These are phyloP conservation scores for Coleophora deauratella DNA, from an alignment of 2,888 invertebrate genomes.

Conservation along the genomic window DNA sequence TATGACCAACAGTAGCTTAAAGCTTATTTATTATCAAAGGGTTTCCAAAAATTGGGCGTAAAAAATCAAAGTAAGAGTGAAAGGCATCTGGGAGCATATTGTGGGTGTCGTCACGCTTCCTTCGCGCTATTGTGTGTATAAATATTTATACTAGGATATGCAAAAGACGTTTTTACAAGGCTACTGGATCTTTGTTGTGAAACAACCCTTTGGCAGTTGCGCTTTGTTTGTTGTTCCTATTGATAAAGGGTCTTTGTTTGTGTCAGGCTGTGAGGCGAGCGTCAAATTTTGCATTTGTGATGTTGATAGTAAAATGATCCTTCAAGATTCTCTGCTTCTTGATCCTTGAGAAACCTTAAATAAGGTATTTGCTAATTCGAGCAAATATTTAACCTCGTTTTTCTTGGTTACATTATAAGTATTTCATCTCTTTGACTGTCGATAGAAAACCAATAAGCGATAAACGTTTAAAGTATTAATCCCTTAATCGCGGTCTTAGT, in stretches of 20 bases:
- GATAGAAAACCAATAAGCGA: too few species aligned
- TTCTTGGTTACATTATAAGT: too few species aligned
- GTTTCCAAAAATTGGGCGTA: slow-evolving; percentile 52
- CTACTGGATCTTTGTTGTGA: slow-evolving; percentile 64
- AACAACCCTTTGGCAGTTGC: slow-evolving; percentile 59
- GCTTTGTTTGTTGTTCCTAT: slow-evolving; percentile 37
- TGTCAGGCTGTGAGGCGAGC: slow-evolving; percentile 19
- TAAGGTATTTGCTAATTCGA: too few species aligned
- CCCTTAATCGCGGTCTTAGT: too few species aligned
- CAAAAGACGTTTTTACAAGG: slow-evolving; percentile 65
- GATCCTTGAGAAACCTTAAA: too few species aligned
- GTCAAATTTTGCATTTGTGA: slow-evolving; percentile 21
- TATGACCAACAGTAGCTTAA: slow-evolving; percentile 45
- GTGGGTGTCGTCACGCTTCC: slow-evolving; percentile 53
- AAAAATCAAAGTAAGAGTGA: slow-evolving; percentile 55
- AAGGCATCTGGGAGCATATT: slow-evolving; percentile 64
- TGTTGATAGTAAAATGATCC: too few species aligned
- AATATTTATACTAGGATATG: slow-evolving; percentile 68
- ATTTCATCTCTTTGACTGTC: too few species aligned
- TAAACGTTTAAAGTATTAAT: too few species aligned
- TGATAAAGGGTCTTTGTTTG: slow-evolving; percentile 39
- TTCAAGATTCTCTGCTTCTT: background rate
- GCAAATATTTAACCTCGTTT: too few species aligned
- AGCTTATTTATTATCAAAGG: slow-evolving; percentile 51
- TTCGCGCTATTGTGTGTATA: slow-evolving; percentile 48